Evolutionary conservation across 2,113 vertebrate genomes (phyloP).

Genomic region (Ammospiza caudacuta): DNA sequence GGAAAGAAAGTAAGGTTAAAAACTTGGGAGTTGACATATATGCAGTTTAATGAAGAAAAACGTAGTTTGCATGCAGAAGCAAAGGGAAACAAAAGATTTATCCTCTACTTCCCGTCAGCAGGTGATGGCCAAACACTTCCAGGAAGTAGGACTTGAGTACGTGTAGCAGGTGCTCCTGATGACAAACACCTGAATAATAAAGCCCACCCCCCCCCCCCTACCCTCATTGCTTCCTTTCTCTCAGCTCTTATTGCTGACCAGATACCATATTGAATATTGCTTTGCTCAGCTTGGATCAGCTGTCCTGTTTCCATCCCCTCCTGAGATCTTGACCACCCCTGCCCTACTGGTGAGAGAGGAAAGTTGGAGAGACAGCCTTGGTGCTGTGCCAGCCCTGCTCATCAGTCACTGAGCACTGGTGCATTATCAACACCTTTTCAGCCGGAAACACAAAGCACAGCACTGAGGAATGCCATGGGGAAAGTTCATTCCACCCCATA

Average conservation of each 20-base stretch:
- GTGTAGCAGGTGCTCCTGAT: rapidly evolving
- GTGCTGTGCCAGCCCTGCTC: neutral
- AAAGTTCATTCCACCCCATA: neutral
- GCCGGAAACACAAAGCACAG: neutral
- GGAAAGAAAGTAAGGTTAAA: neutral
- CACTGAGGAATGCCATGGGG: neutral
- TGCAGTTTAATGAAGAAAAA: neutral
- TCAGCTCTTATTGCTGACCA: neutral
- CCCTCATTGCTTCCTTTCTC: rapidly evolving
- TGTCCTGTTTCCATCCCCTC: neutral
- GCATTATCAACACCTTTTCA: neutral
- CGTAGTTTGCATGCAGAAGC: rapidly evolving
- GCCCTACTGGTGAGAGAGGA: rapidly evolving
- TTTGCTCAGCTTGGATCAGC: neutral
- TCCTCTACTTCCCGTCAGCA: neutral
- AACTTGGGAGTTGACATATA: rapidly evolving
- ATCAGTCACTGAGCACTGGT: neutral
- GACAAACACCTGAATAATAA: neutral
- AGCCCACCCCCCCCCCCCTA: rapidly evolving
- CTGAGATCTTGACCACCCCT: neutral
- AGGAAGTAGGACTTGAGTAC: neutral
- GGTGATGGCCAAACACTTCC: neutral
- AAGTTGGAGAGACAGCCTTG: neutral
- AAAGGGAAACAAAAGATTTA: neutral
- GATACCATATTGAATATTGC: neutral